Percentiles rank a stretch among this genome's conserved stretches.
These are phyloP conservation scores for Promerops cafer DNA, from an alignment of 2,113 vertebrate species.

Conservation along the genomic window DNA sequence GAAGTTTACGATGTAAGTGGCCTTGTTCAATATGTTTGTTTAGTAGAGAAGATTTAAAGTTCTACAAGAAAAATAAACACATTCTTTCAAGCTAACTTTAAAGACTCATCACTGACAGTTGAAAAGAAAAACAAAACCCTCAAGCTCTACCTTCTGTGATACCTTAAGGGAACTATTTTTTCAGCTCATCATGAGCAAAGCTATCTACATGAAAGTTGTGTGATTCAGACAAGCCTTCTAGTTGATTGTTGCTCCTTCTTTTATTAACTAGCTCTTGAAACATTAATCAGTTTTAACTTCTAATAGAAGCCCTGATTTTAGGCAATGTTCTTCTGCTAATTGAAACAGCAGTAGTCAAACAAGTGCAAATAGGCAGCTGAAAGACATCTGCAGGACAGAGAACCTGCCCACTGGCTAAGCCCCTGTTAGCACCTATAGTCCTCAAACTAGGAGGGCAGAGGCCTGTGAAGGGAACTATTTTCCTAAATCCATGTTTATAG, in stretches of 20 bases:
- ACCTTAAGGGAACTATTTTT: not conserved
- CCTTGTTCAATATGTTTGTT: not conserved
- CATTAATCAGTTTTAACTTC: not conserved
- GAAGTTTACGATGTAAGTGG: not conserved
- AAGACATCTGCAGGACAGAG: not conserved
- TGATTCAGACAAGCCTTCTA: not conserved
- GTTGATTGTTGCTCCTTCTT: not conserved
- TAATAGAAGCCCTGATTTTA: not conserved
- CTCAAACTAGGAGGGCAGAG: not conserved
- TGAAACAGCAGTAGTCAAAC: not conserved
- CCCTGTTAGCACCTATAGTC: not conserved
- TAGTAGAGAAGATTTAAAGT: not conserved
- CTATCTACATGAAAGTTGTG: not conserved
- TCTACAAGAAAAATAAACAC: conserved; percentile 29
- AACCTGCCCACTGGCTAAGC: not conserved
- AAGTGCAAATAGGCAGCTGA: not conserved
- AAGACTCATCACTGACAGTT: not conserved
- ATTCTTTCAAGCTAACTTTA: conserved; percentile 2
- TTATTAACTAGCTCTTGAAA: not conserved
- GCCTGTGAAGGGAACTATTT: not conserved
- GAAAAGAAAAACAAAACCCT: not conserved
- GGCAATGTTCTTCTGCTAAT: not conserved
- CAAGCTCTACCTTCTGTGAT: not conserved
- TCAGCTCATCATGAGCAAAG: not conserved
- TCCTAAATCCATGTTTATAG: not conserved